Base-by-base conservation (phyloP, 2,113 vertebrate genomes). In the Baryphthengus martii region DNA sequence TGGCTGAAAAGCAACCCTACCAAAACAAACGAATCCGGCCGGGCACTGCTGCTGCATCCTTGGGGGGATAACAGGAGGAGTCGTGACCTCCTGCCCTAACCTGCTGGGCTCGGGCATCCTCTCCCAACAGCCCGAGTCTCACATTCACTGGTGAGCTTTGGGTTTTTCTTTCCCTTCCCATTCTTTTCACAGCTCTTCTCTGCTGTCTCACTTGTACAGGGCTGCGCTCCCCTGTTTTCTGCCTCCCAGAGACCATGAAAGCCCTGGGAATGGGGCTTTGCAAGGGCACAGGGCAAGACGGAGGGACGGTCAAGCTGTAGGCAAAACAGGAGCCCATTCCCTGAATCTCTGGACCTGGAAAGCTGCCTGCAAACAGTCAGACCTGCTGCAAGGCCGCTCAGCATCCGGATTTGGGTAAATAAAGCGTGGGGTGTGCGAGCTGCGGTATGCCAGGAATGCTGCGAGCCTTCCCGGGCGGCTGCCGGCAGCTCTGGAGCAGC, bases 361-460 rank as follows among this genome's bases (percentile, higher is more conserved):
- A 50, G 21, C 53, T 66, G 72, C 58, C 58, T 65, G 73, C 78
- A 81, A 88, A 62, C 44, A 91, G 61, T 40, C 76, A 91, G 89
- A 65, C 59, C 63, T 79, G 67, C 62, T 11, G 15, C 39, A 44
- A 63, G 83, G 82, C 66, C 5, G 21, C 77, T 72, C 67, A 5
- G 58, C 75, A 84, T 82, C 90, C 50, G 52, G 81, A 84, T 56
- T 76, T 0, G 31, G 63, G 92, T 90, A 95, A 97, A 94, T 95
- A 86, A 87, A 85, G 65, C 45, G 2, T 33, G 71, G 91, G 92
- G 85, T 10, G 93, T 93, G 88, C 91, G 82, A 86, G 80, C 85
- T 78, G 85, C 0, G 85, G 95, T 17, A 97, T 95, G 95, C 92
- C 89, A 93, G 95, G 97, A 97, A 97, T 97, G 95, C 88, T 79